phyloP scores from a whole-genome alignment of 2,113 vertebrate genomes.

The Rhea pennata region DNA sequence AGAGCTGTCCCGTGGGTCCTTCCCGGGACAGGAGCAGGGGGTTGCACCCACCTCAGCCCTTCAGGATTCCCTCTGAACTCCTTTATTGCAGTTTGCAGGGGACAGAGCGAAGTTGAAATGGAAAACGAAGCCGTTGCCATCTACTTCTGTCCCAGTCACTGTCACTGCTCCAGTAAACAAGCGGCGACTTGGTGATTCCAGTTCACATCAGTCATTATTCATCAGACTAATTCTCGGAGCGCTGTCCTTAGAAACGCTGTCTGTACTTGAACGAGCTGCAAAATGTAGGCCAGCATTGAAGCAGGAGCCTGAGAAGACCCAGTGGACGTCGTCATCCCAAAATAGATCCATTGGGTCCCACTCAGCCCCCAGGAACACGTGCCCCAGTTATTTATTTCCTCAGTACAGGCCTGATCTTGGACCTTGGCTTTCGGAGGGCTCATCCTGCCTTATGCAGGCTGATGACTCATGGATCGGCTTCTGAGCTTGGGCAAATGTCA shows the following conservation, averaged over 20 bases:
- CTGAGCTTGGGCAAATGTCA: not conserved
- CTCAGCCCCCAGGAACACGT: fast-evolving
- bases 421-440: not conserved
- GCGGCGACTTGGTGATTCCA: not conserved
- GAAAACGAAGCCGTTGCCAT: not conserved
- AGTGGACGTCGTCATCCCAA: not conserved
- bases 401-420: not conserved
- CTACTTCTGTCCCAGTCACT: not conserved
- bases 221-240: not conserved
- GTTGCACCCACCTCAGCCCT: not conserved
- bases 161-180: not conserved
- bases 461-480: not conserved
- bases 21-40: not conserved
- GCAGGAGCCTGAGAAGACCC: not conserved
- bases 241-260: not conserved
- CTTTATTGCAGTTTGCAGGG: not conserved
- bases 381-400: not conserved
- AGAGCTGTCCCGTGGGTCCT: not conserved
- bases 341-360: fast-evolving
- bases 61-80: not conserved
- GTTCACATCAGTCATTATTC: not conserved
- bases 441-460: fast-evolving
- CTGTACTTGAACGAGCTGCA: not conserved
- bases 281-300: not conserved
- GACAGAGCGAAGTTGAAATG: not conserved